phyloP scores from a whole-genome alignment of 1,140 invertebrate genomes.

The Drosophila ohnishii region DNA sequence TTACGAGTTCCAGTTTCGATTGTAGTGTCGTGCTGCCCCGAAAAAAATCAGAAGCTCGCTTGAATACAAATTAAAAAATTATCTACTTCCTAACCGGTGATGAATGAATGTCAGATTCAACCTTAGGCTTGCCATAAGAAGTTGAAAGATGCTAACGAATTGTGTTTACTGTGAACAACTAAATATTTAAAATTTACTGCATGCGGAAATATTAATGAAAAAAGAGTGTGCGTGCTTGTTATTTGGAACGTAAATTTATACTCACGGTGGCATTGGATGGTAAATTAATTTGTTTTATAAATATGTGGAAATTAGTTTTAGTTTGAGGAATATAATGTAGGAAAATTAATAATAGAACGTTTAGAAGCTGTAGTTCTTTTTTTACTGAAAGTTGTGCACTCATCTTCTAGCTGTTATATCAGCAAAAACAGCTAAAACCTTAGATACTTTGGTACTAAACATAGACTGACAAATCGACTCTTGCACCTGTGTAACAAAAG shows the following conservation, averaged over 20 bases:
- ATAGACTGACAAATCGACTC: background rate
- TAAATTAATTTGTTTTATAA: constrained; percentile 16
- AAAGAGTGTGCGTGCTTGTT: constrained; percentile 6
- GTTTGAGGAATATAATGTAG: too few relatives aligned
- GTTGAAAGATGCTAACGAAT: constrained; percentile 17
- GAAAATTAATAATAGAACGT: too few relatives aligned
- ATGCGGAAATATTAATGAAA: background rate
- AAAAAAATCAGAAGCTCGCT: constrained; percentile 38
- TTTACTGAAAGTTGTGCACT: too few relatives aligned
- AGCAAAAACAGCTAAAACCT: background rate
- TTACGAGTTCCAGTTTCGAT: constrained; percentile 44
- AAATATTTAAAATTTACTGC: constrained; percentile 16
- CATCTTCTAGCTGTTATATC: background rate
- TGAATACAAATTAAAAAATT: constrained; percentile 61
- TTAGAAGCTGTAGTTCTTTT: background rate
- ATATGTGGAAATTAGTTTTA: background rate
- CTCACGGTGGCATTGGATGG: constrained; percentile 11
- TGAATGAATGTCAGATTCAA: constrained; percentile 43
- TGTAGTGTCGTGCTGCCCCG: constrained; percentile 28
- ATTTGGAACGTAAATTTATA: background rate
- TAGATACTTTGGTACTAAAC: background rate
- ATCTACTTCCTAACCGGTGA: constrained; percentile 49
- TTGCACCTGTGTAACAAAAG: constrained; percentile 4
- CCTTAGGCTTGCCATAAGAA: constrained; percentile 31
- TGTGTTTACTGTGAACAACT: constrained; percentile 12